phyloP scores from a whole-genome alignment of 1,140 invertebrate genomes.

The Eriocheir sinensis region DNA sequence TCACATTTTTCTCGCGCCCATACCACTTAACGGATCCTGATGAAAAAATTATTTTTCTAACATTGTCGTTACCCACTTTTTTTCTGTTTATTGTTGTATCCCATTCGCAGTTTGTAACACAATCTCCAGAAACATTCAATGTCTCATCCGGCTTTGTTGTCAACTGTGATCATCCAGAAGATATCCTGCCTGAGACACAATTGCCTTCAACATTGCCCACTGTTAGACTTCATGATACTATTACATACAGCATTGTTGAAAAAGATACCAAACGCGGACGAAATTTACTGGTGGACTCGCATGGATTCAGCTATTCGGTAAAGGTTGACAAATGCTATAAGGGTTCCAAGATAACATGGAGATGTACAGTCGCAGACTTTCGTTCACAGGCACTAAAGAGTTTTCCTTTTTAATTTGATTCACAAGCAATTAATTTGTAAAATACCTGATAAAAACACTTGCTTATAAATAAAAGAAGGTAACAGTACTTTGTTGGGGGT shows the following conservation, averaged over 20 bases:
- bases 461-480: too few species aligned
- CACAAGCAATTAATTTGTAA: too few species aligned
- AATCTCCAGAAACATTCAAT: constrained; percentile 34
- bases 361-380: too few species aligned
- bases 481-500: too few species aligned
- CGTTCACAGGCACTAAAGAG: too few species aligned
- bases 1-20: too few species aligned
- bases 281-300: constrained; percentile 13
- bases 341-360: not conserved
- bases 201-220: constrained; percentile 52
- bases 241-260: not conserved
- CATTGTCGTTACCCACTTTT: not conserved
- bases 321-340: constrained; percentile 33
- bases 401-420: too few species aligned
- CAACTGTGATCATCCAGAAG: constrained; percentile 48
- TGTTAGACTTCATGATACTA: constrained; percentile 6
- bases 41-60: too few species aligned
- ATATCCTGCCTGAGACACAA: constrained; percentile 37
- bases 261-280: constrained; percentile 26
- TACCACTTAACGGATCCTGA: too few species aligned
- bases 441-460: too few species aligned
- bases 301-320: constrained; percentile 30
- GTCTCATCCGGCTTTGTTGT: constrained; percentile 14
- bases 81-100: not conserved
- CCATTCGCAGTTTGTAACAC: constrained; percentile 40